Conservation (phyloP, 2,797 vertebrate genomes). For the Sebastes kiyomatsui region DNA sequence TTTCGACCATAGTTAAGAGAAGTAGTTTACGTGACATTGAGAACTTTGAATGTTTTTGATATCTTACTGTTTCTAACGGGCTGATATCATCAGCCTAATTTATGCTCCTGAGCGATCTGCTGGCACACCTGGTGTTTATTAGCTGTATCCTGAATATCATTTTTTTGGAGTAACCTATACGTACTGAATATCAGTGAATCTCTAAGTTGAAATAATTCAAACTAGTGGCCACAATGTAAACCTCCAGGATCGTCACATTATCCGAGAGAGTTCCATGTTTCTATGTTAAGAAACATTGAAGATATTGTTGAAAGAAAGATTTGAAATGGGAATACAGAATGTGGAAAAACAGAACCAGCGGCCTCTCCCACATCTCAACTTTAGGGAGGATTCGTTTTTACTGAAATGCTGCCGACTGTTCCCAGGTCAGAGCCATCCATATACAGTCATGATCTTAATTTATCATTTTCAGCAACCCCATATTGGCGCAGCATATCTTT, state of each 20-base stretch:
- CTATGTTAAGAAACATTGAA: background rate
- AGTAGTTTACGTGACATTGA: background rate
- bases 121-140: too few species aligned
- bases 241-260: background rate
- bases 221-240: background rate
- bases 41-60: background rate
- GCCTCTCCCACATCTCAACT: background rate
- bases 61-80: background rate
- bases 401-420: background rate
- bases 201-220: background rate
- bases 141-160: background rate
- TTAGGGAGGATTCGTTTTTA: background rate
- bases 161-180: background rate
- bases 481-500: background rate
- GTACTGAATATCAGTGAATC: background rate
- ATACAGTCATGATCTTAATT: background rate
- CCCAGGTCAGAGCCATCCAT: background rate
- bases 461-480: background rate
- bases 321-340: background rate
- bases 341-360: background rate
- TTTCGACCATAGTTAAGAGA: background rate
- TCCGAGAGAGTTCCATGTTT: background rate
- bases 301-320: background rate
- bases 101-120: background rate
- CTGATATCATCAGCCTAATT: background rate